Base-by-base conservation (phyloP, 2,888 invertebrate species). In the Torymus tubicola region DNA sequence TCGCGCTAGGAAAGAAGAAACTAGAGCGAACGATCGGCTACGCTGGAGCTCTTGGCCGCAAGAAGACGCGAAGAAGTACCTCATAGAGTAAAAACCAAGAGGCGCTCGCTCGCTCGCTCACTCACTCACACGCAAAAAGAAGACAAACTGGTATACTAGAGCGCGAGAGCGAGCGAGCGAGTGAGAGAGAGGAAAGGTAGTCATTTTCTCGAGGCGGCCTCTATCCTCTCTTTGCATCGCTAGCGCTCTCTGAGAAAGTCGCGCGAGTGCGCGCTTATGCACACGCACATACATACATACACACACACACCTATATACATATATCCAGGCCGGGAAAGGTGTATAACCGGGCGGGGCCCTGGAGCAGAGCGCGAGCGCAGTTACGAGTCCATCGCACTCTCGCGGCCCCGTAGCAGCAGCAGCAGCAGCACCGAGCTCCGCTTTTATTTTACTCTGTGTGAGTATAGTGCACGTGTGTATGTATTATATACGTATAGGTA, bases 331-430 rank as follows among this genome's bases (percentile, higher is more conserved):
- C 42, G 8, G 42, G 77, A 78, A 60, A 77, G 76, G 69, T 58
- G 71, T 55, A 78, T 67, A 78, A 76, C 68, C 76, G 76, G 82
- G 82, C 79, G 76, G 76, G 77, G 76, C 78, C 63, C 81, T 65
- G 64, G 61, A 61, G 61, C 18, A 53, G 64, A 64, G 64, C 14
- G 52, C 52, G 14, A 42, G 16, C 31, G 67, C 71, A 52, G 65
- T 24, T 68, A 58, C 64, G 81, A 81, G 81, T 81, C 80, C 77
- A 81, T 77, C 81, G 81, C 81, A 78, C 81, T 77, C 78, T 64
- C 60, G 57, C 69, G 53, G 67, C 68, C 64, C 18, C 58, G 58
- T 8, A 42, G 42, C 42, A 42, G 31, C 31, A 31, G 31, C 31
- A 31, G 31, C 31, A 31, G 31, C 31, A 31, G 42, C 42, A 42